phyloP scores from a whole-genome alignment of 2,797 vertebrate species.

The Setipinna tenuifilis region DNA sequence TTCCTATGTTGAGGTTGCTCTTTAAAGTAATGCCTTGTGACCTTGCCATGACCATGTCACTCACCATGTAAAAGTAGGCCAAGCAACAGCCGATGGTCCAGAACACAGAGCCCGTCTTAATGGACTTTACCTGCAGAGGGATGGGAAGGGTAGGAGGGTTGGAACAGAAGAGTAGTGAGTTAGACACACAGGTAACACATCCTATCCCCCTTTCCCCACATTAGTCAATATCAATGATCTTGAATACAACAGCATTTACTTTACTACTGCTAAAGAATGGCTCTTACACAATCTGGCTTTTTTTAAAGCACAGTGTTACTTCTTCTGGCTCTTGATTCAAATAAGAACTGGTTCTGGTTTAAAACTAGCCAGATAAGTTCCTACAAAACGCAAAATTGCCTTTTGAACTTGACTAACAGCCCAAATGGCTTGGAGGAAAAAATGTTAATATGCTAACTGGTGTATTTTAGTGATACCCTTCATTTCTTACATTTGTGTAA shows the following conservation, averaged over 20 bases:
- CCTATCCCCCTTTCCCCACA: background rate
- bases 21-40: background rate
- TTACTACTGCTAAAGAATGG: too few relatives aligned
- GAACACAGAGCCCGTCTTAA: conserved; percentile 88
- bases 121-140: conserved; percentile 81
- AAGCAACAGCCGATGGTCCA: conserved; percentile 89
- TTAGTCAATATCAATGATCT: background rate
- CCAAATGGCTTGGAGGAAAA: background rate
- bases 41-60: conserved; percentile 39
- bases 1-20: background rate
- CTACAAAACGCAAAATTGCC: background rate
- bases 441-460: background rate
- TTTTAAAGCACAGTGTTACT: background rate
- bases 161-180: background rate
- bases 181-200: background rate
- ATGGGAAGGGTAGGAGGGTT: background rate
- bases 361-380: background rate
- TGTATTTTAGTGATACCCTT: background rate
- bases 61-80: conserved; percentile 90
- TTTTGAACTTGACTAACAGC: background rate
- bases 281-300: too few relatives aligned
- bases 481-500: background rate
- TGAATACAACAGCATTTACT: background rate
- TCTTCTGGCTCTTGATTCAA: background rate
- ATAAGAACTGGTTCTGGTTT: background rate